A percentile compares a stretch with the other conserved stretches of the same genome.
These are phyloP conservation scores for Pseudomyrmex concolor DNA, from an alignment of 1,140 invertebrate species.

Conservation along the genomic window DNA sequence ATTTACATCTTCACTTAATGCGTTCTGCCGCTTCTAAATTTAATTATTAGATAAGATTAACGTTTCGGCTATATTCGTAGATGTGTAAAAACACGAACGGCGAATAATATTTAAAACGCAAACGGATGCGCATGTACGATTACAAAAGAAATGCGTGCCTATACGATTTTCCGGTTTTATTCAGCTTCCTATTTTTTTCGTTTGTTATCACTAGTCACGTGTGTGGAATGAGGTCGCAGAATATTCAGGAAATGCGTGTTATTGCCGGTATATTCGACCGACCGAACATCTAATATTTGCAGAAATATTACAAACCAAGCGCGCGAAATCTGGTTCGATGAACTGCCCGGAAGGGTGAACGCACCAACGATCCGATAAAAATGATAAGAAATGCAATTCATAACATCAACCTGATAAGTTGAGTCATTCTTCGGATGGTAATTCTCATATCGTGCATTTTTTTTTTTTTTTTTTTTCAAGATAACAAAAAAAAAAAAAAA, in stretches of 20 bases:
- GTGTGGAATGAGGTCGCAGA: not conserved
- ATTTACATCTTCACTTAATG: not conserved
- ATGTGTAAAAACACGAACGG: not conserved
- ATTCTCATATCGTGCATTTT: conserved; percentile 43
- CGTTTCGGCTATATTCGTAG: not conserved
- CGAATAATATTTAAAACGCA: not conserved
- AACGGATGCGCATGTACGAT: not conserved
- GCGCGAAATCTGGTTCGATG: conserved; percentile 69
- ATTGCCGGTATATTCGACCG: conserved; percentile 23
- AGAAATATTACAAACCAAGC: conserved; percentile 9
- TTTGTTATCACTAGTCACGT: conserved; percentile 30
- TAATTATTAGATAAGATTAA: not conserved
- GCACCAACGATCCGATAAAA: conserved; percentile 68
- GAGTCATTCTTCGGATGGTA: conserved; percentile 64
- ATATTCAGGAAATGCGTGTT: not conserved
- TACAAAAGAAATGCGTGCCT: conserved; percentile 6
- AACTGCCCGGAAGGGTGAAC: conserved; percentile 65
- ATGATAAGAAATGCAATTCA: conserved; percentile 71
- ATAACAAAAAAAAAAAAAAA: too few relatives aligned
- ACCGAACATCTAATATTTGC: conserved; percentile 48
- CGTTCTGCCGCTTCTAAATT: not conserved
- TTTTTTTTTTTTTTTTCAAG: not conserved
- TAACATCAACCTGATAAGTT: conserved; percentile 68
- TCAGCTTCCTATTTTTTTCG: conserved; percentile 16
- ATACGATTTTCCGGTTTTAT: conserved; percentile 58